Conservation (phyloP, 1,140 invertebrate genomes). For the Chrysoperla carnea region DNA sequence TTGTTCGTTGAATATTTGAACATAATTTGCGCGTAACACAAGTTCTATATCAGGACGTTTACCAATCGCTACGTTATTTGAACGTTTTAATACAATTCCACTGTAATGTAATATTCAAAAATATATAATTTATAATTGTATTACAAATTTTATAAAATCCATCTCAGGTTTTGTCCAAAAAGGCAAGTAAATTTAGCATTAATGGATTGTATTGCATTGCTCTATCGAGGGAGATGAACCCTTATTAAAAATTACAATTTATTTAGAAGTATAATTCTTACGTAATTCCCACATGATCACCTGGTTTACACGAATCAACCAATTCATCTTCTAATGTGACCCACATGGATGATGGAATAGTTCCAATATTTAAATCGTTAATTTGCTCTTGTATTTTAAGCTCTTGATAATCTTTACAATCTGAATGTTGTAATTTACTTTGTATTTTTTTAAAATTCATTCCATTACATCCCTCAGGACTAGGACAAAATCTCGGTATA, state of each 20-base stretch:
- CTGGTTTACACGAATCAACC: conserved; percentile 73
- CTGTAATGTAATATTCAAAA: conserved; percentile 27
- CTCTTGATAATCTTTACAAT: conserved; percentile 81
- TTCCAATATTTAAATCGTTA: conserved; percentile 47
- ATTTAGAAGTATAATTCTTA: conserved; percentile 22
- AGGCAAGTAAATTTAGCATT: too few relatives aligned
- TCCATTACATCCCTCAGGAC: conserved; percentile 35
- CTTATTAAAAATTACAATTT: too few relatives aligned
- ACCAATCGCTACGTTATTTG: conserved; percentile 38
- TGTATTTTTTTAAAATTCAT: conserved; percentile 28
- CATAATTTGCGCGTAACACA: conserved; percentile 52
- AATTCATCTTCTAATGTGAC: conserved; percentile 73
- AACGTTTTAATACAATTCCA: conserved; percentile 57
- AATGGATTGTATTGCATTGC: too few relatives aligned
- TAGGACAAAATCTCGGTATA: conserved; percentile 38
- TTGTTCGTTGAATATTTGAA: conserved; percentile 55
- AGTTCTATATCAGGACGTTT: conserved; percentile 49
- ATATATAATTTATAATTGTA: not conserved
- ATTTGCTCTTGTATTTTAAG: conserved; percentile 72
- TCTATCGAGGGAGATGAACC: too few relatives aligned
- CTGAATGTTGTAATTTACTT: conserved; percentile 33
- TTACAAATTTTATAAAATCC: too few relatives aligned
- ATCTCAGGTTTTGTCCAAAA: too few relatives aligned
- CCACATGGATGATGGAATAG: conserved; percentile 59
- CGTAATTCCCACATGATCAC: conserved; percentile 74